Evolutionary conservation across 2,797 vertebrate genomes (phyloP).

Genomic region (Pangasius krempfi): DNA sequence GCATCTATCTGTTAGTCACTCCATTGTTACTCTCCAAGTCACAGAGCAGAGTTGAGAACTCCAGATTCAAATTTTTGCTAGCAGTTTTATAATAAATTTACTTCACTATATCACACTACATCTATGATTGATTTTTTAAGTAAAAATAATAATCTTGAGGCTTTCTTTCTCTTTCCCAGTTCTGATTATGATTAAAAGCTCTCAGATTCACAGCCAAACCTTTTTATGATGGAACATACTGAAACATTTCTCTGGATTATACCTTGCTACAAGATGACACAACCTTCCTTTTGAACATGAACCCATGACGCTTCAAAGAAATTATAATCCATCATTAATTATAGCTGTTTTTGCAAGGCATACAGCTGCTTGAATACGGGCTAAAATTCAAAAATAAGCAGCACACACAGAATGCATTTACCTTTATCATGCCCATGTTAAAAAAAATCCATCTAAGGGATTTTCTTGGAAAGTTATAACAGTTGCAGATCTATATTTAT

Average conservation of each 20-base stretch:
- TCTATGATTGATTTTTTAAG: neutral
- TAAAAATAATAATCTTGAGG: neutral
- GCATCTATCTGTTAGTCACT: neutral
- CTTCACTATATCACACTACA: neutral
- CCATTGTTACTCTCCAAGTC: neutral
- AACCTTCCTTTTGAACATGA: conserved; percentile 50
- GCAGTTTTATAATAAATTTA: neutral
- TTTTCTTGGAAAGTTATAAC: conserved; percentile 44
- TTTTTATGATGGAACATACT: conserved; percentile 46
- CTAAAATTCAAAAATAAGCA: conserved; percentile 20
- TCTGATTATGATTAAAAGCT: conserved; percentile 42
- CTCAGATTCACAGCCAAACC: neutral
- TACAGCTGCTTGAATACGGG: conserved; percentile 1
- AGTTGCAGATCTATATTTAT: conserved; percentile 52
- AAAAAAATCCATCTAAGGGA: conserved; percentile 11
- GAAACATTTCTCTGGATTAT: conserved; percentile 45
- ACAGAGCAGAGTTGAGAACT: neutral
- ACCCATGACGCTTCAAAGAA: conserved; percentile 44
- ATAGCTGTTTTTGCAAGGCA: conserved; percentile 28
- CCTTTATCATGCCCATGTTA: conserved; percentile 26
- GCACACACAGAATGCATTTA: conserved; percentile 1
- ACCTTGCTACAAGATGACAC: conserved; percentile 30
- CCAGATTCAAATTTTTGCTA: neutral
- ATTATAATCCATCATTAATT: conserved; percentile 54
- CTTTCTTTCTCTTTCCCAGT: conserved; percentile 12